Evolutionary conservation across 2,113 vertebrate genomes (phyloP), one percentile per base, ranked within the genome.

Genomic region (Indicator maculatus): DNA sequence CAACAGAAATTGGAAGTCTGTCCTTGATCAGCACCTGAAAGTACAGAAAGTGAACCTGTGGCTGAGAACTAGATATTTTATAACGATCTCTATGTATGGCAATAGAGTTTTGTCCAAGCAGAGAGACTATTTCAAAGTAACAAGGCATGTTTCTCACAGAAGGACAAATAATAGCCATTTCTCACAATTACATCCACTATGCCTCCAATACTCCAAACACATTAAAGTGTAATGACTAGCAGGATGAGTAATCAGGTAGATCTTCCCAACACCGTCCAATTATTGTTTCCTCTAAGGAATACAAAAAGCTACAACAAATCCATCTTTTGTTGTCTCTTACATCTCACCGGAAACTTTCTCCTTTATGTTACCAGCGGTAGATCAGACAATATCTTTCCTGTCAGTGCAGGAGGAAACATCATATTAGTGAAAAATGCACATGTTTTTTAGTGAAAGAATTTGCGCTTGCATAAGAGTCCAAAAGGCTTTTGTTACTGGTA

Each of bases 261-360:
- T 72, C 72, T 89, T 86, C 58, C 56, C 75, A 86, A 23, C 47
- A 71, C n/a, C 50, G 19, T 16, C 66, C 74, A 82, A 64, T 79
- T 91, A 30, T 50, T 56, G 28, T 44, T 86, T 50, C 60, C 61
- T 69, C 72, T 61, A 38, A 91, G 61, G 41, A 95, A 70, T 14
- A 88, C 38, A 89, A 88, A 91, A 93, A 89, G n/a, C 53, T 83
- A 67, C 61, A 90, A 73, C 36, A 86, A 92, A 90, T 59, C 59
- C 69, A 71, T 58, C 23, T 80, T 83, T 59, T 70, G 36, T 36
- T 20, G 16, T 73, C 7, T 8, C 44, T 90, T 92, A 88, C 80
- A 92, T 76, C 50, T 71, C 80, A 39, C 18, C 84, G 61, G 55
- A 89, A 86, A 74, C 70, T 60, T 71, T 86, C 74, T n/a, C 52